Percentiles rank a stretch among this genome's conserved stretches.
Evolutionary conservation across 2,113 vertebrate genomes (phyloP).

Genomic region (Daboia siamensis): DNA sequence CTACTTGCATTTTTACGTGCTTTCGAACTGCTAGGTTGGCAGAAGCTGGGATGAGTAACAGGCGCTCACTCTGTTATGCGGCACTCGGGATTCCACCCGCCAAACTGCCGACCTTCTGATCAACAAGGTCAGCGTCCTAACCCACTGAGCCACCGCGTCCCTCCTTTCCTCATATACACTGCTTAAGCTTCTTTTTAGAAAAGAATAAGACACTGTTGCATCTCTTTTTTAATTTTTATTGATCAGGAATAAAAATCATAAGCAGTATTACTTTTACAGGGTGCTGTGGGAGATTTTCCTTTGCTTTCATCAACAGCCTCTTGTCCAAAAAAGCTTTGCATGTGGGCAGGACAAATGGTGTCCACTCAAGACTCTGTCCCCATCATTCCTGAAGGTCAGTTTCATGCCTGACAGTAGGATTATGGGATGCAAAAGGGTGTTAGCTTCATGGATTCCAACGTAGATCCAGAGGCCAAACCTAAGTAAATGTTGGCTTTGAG

Average conservation of each 20-base stretch:
- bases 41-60: no score
- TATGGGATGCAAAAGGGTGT: background rate
- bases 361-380: background rate
- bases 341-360: background rate
- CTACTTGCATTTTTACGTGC: no score
- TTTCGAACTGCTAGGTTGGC: no score
- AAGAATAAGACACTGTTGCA: background rate
- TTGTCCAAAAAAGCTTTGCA: constrained; percentile 2
- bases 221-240: background rate
- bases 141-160: no score
- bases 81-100: no score
- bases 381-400: constrained; percentile 23
- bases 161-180: background rate
- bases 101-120: no score
- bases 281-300: background rate
- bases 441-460: background rate
- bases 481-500: background rate
- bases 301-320: background rate
- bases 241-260: background rate
- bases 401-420: background rate
- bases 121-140: no score
- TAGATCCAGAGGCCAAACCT: background rate
- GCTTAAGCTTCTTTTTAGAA: background rate
- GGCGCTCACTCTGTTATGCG: no score
- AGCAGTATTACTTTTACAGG: constrained; percentile 19